phyloP scores from a whole-genome alignment of 2,888 invertebrate genomes.

The Drosophila melanosoma region DNA sequence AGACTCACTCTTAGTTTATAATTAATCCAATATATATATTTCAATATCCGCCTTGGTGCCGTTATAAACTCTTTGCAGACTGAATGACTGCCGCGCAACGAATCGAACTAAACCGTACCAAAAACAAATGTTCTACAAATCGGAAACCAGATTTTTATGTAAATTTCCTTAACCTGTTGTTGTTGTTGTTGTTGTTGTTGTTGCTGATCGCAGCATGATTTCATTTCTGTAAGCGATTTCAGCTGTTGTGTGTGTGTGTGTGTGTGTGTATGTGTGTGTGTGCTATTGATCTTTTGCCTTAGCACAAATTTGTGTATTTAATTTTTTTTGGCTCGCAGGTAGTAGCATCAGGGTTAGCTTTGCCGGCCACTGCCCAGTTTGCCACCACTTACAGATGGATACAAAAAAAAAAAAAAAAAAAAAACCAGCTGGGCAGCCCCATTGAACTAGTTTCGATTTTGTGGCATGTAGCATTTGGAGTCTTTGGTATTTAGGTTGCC shows the following conservation, averaged over 20 bases:
- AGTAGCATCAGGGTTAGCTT: constrained; percentile 38
- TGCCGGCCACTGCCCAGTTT: constrained; percentile 24
- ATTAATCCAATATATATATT: constrained; percentile 4
- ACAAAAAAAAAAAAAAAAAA: constrained; percentile 52
- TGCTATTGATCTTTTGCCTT: constrained; percentile 67
- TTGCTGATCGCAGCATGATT: constrained; percentile 56
- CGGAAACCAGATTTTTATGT: constrained; percentile 74
- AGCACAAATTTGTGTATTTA: constrained; percentile 66
- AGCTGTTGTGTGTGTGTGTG: constrained; percentile 26
- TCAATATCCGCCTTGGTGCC: constrained; percentile 47
- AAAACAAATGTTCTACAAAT: constrained; percentile 49
- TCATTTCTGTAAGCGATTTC: constrained; percentile 50
- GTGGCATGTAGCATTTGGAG: constrained; percentile 66
- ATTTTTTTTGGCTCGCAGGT: constrained; percentile 73
- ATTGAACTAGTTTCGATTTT: constrained; percentile 80
- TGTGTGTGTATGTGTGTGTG: constrained; percentile 32
- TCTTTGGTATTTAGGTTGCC: constrained; percentile 71
- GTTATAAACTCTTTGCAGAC: constrained; percentile 37
- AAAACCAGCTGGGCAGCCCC: constrained; percentile 78
- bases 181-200: constrained; percentile 24
- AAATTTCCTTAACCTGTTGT: constrained; percentile 53
- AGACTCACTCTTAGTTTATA: constrained; percentile 63
- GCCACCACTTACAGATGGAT: constrained; percentile 28
- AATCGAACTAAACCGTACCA: constrained; percentile 12
- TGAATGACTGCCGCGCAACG: constrained; percentile 24